Evolutionary conservation across 2,113 vertebrate genomes (phyloP).

Genomic region (Macaca fascicularis): DNA sequence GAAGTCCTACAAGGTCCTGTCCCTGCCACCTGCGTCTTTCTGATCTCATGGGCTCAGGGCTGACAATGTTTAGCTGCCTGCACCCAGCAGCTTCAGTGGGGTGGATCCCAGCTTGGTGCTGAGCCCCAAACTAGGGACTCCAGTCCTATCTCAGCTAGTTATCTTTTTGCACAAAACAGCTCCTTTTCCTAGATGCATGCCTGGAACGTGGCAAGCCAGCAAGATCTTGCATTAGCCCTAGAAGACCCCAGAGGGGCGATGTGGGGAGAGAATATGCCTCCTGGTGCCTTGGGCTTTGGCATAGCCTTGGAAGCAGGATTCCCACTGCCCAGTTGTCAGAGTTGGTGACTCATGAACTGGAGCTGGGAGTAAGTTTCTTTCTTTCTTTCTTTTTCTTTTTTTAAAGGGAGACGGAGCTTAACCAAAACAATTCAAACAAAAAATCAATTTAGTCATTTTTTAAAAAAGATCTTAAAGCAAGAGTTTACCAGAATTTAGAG

Average conservation of each 20-base stretch:
- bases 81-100: background rate
- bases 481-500: constrained; percentile 56
- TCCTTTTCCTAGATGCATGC: background rate
- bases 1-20: background rate
- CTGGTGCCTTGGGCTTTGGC: background rate
- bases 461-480: constrained; percentile 47
- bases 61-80: no score
- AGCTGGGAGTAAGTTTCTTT: background rate
- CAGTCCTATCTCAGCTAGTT: background rate
- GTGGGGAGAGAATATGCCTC: background rate
- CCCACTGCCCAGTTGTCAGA: background rate
- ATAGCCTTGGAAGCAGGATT: background rate
- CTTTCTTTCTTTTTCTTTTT: background rate
- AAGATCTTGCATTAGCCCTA: background rate
- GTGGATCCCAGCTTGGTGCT: background rate
- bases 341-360: background rate
- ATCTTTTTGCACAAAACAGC: background rate
- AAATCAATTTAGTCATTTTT: constrained; percentile 55
- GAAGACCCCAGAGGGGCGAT: background rate
- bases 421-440: constrained; percentile 52
- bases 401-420: constrained; percentile 11
- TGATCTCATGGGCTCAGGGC: background rate
- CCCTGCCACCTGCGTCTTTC: background rate
- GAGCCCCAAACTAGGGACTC: background rate
- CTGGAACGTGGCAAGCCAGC: background rate